Percentiles rank a stretch among this genome's conserved stretches.
phyloP scores from a whole-genome alignment of 2,888 invertebrate genomes.

The Oscheius onirici region DNA sequence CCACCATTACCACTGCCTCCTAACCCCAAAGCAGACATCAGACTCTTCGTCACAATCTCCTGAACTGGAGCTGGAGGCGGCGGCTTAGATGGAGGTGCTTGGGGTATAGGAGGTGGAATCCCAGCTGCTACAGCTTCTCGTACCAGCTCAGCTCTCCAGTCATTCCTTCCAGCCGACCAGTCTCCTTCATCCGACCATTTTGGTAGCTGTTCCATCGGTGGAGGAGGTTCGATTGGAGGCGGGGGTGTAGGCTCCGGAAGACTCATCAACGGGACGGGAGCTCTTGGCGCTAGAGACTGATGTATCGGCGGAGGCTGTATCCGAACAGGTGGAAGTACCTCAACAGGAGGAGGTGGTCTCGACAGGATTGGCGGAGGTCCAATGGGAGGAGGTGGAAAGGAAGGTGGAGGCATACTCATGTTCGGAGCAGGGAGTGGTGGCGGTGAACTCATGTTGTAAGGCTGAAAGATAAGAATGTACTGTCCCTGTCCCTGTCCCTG shows the following conservation, averaged over 20 bases:
- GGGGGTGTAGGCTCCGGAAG: background rate
- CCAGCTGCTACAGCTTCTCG: background rate
- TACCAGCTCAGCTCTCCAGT: background rate
- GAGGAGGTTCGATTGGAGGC: background rate
- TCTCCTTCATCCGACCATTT: conserved; percentile 7
- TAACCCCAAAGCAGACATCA: conserved; percentile 16
- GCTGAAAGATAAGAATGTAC: background rate
- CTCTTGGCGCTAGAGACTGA: background rate
- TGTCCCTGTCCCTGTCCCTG: too few species aligned
- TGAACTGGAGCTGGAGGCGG: background rate
- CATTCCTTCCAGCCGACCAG: background rate
- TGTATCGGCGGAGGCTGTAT: background rate
- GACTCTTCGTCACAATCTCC: conserved; percentile 8
- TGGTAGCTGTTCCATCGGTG: background rate
- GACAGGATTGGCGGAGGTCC: conserved; percentile 8
- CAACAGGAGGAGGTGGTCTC: background rate
- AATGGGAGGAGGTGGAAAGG: conserved; percentile 6
- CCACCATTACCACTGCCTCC: background rate
- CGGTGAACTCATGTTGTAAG: conserved; percentile 1
- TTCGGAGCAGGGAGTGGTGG: conserved; percentile 5
- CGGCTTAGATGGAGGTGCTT: background rate
- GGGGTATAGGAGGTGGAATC: background rate
- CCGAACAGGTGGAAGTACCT: background rate
- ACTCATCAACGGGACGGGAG: background rate
- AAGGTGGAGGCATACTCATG: conserved; percentile 5